Evolutionary conservation across 1,140 invertebrate genomes (phyloP).

Genomic region (Solen grandis): DNA sequence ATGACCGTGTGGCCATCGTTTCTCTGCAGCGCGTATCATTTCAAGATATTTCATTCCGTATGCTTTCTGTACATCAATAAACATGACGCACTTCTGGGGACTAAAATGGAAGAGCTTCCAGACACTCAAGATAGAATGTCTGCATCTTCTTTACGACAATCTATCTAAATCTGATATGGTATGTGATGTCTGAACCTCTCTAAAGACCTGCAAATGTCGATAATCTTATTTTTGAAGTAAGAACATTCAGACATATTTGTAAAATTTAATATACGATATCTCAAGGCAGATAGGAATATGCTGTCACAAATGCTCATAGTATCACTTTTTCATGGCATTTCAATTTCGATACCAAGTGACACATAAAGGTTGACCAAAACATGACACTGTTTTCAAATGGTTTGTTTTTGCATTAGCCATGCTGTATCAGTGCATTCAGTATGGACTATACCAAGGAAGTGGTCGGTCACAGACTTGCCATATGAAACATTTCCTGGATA

Average conservation of each 20-base stretch:
- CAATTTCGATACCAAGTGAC: too few species aligned
- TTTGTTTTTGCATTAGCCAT: not conserved
- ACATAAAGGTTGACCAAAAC: too few species aligned
- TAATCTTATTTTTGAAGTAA: too few species aligned
- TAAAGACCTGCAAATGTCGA: constrained; percentile 32
- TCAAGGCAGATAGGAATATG: too few species aligned
- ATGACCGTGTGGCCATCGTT: constrained; percentile 21
- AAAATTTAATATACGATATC: too few species aligned
- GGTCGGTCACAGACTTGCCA: not conserved
- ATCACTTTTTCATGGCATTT: too few species aligned
- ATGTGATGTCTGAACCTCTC: constrained; percentile 26
- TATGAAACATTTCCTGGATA: not conserved
- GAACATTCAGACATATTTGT: too few species aligned
- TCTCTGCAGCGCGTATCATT: too few species aligned
- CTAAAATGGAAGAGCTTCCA: constrained; percentile 37
- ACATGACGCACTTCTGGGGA: constrained; percentile 29
- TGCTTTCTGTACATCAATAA: constrained; percentile 19
- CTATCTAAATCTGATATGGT: constrained; percentile 22
- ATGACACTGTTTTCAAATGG: too few species aligned
- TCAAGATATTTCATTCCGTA: constrained; percentile 33
- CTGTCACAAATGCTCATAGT: too few species aligned
- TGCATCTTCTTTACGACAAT: constrained; percentile 31
- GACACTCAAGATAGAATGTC: constrained; percentile 18
- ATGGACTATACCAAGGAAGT: constrained; percentile 7
- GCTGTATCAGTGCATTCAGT: constrained; percentile 10